phyloP scores from a whole-genome alignment of 2,797 vertebrate genomes.

The Phataginus tetradactyla region DNA sequence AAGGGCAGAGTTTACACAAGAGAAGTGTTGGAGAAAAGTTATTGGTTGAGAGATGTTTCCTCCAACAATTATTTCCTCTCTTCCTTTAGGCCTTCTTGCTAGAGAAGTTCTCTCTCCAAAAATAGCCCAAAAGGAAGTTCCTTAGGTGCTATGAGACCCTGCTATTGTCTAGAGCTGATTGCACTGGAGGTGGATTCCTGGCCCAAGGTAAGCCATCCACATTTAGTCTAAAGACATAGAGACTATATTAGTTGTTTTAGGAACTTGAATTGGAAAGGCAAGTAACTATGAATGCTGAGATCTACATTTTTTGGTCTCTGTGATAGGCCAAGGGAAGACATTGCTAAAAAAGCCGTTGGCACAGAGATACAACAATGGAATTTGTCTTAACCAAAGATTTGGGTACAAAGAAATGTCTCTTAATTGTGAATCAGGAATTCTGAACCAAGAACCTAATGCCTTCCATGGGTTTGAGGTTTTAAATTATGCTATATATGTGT shows the following conservation, averaged over 20 bases:
- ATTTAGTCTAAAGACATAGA: neutral
- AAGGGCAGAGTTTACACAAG: neutral
- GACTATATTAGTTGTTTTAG: neutral
- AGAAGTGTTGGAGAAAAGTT: neutral
- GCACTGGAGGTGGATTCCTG: neutral
- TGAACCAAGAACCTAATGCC: neutral
- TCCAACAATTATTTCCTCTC: neutral
- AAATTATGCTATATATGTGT: neutral
- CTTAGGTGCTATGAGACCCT: neutral
- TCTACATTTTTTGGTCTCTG: neutral
- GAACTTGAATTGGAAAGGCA: conserved; percentile 38
- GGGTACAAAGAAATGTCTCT: neutral
- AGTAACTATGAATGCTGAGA: conserved; percentile 30
- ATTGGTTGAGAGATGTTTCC: conserved; percentile 15
- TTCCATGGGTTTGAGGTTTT: conserved; percentile 15
- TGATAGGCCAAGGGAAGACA: neutral
- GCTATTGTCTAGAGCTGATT: neutral
- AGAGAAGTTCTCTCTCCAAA: neutral
- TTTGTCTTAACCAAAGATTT: neutral
- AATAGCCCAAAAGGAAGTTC: neutral
- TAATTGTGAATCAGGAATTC: neutral
- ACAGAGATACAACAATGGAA: neutral
- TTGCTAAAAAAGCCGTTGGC: neutral
- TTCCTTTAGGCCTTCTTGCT: neutral
- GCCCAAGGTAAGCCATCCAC: neutral